These are phyloP conservation scores for Cyrtonyx montezumae DNA, from an alignment of 2,113 vertebrate genomes.

Conservation along the genomic window DNA sequence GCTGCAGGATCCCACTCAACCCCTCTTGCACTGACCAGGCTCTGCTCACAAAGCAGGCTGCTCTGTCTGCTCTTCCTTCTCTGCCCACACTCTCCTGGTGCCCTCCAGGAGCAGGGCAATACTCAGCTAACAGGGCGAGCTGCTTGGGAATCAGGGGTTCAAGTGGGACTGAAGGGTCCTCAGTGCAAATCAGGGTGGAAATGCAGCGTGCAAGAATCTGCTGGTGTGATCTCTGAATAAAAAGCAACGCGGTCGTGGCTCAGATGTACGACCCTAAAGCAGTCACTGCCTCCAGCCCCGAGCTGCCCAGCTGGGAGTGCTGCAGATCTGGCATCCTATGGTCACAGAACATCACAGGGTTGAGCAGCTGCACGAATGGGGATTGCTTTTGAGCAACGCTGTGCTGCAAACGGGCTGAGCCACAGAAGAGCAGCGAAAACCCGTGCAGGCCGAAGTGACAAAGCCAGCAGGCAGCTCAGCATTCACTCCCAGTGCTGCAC, in stretches of 20 bases:
- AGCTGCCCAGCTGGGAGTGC: background rate
- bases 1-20: background rate
- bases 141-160: background rate
- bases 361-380: background rate
- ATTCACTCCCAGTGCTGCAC: background rate
- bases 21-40: background rate
- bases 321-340: background rate
- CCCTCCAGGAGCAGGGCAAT: accelerated
- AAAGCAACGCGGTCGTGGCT: background rate
- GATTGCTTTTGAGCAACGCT: background rate
- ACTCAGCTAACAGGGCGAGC: background rate
- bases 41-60: background rate
- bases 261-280: background rate
- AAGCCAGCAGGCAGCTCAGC: background rate
- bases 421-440: background rate
- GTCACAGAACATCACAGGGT: too few species aligned
- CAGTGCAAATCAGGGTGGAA: background rate
- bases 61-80: background rate
- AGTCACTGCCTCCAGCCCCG: background rate
- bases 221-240: background rate
- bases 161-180: background rate
- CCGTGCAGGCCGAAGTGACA: background rate
- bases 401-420: background rate
- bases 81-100: background rate
- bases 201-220: background rate